A percentile compares a stretch with the other conserved stretches of the same genome.
phyloP scores from a whole-genome alignment of 1,140 invertebrate genomes.

The Tetramorium simillimum region DNA sequence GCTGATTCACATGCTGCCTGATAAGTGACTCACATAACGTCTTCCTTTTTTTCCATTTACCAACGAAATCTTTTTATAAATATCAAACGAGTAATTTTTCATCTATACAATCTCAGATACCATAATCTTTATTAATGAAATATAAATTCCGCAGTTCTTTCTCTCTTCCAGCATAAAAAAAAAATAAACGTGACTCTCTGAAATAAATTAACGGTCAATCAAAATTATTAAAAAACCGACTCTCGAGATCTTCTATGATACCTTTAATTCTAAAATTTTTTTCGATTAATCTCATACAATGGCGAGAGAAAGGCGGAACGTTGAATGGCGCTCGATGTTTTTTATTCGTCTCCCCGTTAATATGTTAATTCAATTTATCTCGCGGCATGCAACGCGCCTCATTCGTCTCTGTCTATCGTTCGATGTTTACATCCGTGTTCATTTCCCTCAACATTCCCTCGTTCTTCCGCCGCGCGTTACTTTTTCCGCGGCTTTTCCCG shows the following conservation, averaged over 20 bases:
- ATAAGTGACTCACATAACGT: neutral
- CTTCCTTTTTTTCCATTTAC: neutral
- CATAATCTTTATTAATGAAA: neutral
- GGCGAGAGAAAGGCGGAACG: slow-evolving; percentile 2
- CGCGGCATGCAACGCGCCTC: slow-evolving; percentile 23
- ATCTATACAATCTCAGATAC: neutral
- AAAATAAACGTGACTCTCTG: neutral
- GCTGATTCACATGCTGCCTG: neutral
- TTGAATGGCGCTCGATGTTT: slow-evolving; percentile 13
- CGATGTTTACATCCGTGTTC: slow-evolving; percentile 17
- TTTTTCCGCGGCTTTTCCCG: slow-evolving; percentile 44
- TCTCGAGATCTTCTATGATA: slow-evolving; percentile 15
- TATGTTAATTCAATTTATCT: slow-evolving; percentile 61
- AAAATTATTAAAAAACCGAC: neutral
- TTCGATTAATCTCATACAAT: slow-evolving; percentile 14
- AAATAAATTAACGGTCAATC: neutral
- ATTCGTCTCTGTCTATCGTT: slow-evolving; percentile 43
- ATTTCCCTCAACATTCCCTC: neutral
- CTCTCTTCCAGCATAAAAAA: neutral
- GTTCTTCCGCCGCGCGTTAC: neutral
- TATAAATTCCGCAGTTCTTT: too few species aligned
- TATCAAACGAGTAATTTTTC: neutral
- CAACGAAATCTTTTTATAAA: neutral
- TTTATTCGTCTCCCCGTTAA: slow-evolving; percentile 41
- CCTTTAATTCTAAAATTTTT: neutral